Evolutionary conservation across 2,113 vertebrate species (phyloP).

Genomic region (Calidris pugnax): DNA sequence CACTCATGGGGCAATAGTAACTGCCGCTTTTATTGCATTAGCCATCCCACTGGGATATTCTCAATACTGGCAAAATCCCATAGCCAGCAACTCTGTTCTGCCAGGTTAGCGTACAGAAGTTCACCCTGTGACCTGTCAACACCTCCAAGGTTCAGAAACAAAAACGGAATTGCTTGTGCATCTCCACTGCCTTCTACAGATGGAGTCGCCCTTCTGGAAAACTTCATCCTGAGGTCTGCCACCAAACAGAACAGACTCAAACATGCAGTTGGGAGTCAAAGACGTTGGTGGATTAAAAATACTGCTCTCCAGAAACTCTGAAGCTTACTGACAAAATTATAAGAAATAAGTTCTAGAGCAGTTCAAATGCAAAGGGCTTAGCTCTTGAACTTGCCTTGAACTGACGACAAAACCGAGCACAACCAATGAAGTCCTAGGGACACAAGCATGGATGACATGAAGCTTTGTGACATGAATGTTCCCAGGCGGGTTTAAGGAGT

Average conservation of each 20-base stretch:
- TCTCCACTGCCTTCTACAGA: background rate
- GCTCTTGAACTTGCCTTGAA: background rate
- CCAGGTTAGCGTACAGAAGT: background rate
- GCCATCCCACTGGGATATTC: background rate
- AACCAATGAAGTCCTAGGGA: background rate
- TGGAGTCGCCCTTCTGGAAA: background rate
- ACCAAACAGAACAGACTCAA: background rate
- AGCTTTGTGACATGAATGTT: background rate
- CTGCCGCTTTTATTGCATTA: background rate
- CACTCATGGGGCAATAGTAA: background rate
- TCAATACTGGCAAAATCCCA: background rate
- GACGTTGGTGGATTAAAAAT: background rate
- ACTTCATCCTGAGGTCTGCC: background rate
- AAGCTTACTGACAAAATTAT: background rate
- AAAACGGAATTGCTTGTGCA: background rate
- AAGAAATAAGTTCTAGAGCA: background rate
- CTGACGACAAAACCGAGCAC: background rate
- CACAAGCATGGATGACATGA: accelerated
- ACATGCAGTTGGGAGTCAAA: background rate
- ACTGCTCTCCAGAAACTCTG: background rate
- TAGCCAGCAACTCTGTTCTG: background rate
- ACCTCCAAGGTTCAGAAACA: background rate
- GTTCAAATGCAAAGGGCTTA: background rate
- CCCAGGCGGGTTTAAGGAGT: background rate
- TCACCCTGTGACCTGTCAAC: background rate